Percentiles rank a stretch among this genome's conserved stretches.
Evolutionary conservation across 2,797 vertebrate species (phyloP).

Genomic region (Zalophus californianus): DNA sequence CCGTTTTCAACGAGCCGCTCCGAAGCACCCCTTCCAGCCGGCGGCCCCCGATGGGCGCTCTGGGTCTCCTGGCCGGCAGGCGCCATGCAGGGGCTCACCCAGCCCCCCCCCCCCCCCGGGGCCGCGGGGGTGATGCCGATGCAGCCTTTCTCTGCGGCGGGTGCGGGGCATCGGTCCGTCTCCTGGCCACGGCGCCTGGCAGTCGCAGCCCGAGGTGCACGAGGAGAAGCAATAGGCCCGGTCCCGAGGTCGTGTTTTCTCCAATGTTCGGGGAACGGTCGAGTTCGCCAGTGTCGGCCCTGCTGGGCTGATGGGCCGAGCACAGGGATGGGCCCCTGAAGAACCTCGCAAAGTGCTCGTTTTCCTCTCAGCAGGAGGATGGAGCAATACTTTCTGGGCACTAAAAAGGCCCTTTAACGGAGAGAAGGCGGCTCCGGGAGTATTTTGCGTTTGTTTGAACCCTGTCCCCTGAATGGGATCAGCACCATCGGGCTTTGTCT

Average conservation of each 20-base stretch:
- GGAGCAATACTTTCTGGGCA: not conserved
- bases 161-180: not conserved
- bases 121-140: not conserved
- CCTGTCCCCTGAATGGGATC: not conserved
- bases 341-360: not conserved
- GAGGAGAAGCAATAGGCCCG: not conserved
- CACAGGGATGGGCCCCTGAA: not conserved
- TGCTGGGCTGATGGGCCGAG: too few relatives aligned
- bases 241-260: not conserved
- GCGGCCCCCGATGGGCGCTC: too few relatives aligned
- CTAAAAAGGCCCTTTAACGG: not conserved
- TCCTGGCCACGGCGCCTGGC: not conserved
- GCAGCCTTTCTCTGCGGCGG: not conserved
- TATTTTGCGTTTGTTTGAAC: not conserved
- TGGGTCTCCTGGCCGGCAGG: too few relatives aligned
- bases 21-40: too few relatives aligned
- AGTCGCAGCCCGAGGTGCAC: rapidly evolving
- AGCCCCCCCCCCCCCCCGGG: too few relatives aligned
- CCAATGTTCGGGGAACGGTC: not conserved
- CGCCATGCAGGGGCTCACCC: too few relatives aligned
- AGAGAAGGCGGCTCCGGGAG: not conserved
- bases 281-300: not conserved
- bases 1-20: too few relatives aligned
- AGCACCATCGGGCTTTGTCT: not conserved
- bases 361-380: not conserved